phyloP scores from a whole-genome alignment of 2,113 vertebrate species.

The Nymphicus hollandicus region DNA sequence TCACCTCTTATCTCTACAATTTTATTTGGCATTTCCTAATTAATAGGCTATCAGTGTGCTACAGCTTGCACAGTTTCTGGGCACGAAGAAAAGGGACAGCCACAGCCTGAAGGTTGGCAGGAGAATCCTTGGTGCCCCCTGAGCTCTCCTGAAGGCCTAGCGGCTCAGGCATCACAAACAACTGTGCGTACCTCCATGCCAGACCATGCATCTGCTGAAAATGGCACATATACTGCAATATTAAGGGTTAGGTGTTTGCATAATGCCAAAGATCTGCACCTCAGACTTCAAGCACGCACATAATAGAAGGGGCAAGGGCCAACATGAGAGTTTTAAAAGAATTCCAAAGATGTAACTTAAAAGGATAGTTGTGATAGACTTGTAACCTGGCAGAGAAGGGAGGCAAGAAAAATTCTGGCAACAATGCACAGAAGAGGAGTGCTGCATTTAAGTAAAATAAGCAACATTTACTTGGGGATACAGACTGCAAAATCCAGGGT shows the following conservation, averaged over 20 bases:
- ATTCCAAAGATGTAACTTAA: background rate
- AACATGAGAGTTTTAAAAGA: background rate
- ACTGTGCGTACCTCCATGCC: background rate
- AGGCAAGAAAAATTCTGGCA: background rate
- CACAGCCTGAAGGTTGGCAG: background rate
- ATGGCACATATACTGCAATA: background rate
- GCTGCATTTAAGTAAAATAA: background rate
- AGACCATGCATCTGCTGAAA: background rate
- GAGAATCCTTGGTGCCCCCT: background rate
- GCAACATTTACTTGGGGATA: background rate
- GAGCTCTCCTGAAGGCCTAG: background rate
- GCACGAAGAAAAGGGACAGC: background rate
- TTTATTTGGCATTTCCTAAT: background rate
- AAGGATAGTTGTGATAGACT: background rate
- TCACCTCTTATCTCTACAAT: background rate
- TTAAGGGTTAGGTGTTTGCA: background rate
- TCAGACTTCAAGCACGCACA: background rate
- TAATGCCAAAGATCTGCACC: background rate
- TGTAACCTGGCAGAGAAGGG: background rate
- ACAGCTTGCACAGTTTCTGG: background rate
- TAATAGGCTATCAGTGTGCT: background rate
- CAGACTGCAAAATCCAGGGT: background rate
- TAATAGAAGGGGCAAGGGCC: background rate
- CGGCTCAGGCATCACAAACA: background rate
- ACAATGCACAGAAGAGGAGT: background rate